These are phyloP conservation scores for Fulica atra DNA, from an alignment of 2,113 vertebrate species.

Conservation along the genomic window DNA sequence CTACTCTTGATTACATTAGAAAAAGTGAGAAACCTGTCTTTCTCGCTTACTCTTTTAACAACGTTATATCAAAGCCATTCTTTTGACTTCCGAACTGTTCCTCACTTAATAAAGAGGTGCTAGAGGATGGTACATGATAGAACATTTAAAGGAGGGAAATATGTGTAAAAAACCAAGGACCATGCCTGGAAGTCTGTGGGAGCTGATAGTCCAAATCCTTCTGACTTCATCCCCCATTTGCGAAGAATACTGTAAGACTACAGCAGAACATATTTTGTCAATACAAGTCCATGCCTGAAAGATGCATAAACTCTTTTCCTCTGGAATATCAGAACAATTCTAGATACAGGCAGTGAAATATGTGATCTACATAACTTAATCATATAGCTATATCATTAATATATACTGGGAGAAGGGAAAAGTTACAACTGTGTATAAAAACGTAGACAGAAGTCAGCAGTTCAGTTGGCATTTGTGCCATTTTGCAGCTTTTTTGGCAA, in stretches of 20 bases:
- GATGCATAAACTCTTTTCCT: neutral
- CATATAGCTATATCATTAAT: neutral
- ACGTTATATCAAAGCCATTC: neutral
- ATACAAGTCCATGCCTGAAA: neutral
- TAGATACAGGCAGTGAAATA: neutral
- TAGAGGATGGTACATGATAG: neutral
- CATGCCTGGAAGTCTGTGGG: neutral
- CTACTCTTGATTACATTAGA: neutral
- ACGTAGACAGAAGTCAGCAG: neutral
- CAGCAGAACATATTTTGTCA: neutral
- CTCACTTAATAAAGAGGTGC: neutral
- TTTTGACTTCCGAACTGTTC: neutral
- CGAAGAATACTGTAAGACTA: neutral
- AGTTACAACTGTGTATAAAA: neutral
- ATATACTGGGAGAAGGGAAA: neutral
- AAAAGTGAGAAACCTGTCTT: conserved; percentile 6
- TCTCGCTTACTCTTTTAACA: neutral
- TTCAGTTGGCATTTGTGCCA: neutral
- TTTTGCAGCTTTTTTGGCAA: neutral
- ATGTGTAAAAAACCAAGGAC: neutral
- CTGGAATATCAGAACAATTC: neutral
- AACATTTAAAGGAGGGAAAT: neutral
- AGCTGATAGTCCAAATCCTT: neutral
- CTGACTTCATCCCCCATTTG: neutral
- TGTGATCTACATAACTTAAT: neutral